phyloP scores from a whole-genome alignment of 2,888 invertebrate genomes.

The Ptycholaimellus sp. region DNA sequence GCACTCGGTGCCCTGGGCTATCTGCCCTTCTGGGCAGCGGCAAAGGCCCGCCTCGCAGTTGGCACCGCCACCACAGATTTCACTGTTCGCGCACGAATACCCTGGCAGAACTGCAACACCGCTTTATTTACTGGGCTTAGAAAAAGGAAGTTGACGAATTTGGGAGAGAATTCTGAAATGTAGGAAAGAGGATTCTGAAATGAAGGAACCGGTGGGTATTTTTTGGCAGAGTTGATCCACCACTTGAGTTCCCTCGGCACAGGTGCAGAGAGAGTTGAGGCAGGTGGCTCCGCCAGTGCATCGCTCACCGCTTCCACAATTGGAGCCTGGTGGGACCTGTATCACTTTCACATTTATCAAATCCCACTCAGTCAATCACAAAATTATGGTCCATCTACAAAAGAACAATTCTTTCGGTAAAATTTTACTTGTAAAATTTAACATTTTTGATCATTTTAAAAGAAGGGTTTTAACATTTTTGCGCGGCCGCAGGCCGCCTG shows the following conservation, averaged over 20 bases:
- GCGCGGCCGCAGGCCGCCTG: too few species aligned
- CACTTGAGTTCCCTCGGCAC: constrained; percentile 11
- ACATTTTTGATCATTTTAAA: too few species aligned
- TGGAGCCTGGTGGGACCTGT: constrained; percentile 13
- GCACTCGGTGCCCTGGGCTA: too few species aligned
- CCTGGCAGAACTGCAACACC: constrained; percentile 6
- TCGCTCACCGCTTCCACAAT: constrained; percentile 17
- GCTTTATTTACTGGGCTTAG: too few species aligned
- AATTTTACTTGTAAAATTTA: too few species aligned
- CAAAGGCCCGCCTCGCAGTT: background rate
- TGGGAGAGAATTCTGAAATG: too few species aligned
- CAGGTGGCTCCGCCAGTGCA: constrained; percentile 17
- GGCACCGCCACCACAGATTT: constrained; percentile 4
- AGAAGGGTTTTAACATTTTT: too few species aligned
- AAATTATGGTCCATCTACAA: background rate
- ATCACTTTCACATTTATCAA: background rate
- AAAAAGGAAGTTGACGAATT: too few species aligned
- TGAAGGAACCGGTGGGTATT: too few species aligned
- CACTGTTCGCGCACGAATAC: constrained; percentile 3
- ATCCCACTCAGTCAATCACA: background rate
- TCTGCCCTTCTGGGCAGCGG: too few species aligned
- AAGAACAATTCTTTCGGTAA: background rate
- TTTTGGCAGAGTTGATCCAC: constrained; percentile 3
- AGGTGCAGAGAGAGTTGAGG: constrained; percentile 10
- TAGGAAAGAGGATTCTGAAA: too few species aligned